Conservation (phyloP, 2,113 vertebrate genomes). For the Empidonax traillii region DNA sequence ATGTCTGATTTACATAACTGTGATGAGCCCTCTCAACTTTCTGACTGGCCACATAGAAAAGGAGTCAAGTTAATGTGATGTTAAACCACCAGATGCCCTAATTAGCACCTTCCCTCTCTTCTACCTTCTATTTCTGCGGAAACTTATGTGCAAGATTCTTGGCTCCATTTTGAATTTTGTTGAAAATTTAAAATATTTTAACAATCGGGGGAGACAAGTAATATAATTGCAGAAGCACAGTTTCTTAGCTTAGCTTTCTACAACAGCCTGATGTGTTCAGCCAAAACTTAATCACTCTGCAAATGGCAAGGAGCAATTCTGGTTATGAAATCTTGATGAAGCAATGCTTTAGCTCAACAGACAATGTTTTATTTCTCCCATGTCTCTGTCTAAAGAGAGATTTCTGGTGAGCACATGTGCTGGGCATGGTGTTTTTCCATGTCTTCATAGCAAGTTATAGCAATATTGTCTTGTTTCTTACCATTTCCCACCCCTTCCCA, state of each 20-base stretch:
- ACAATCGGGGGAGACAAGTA: neutral
- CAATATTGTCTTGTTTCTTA: neutral
- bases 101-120: neutral
- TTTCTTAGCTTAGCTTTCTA: neutral
- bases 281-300: neutral
- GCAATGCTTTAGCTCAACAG: neutral
- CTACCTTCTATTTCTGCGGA: neutral
- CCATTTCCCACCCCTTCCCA: neutral
- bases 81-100: neutral
- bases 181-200: neutral
- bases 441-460: neutral
- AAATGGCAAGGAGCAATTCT: neutral
- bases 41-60: neutral
- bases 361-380: neutral
- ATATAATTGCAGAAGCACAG: neutral
- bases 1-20: neutral
- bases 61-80: neutral
- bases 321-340: constrained; percentile 34
- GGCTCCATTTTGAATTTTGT: neutral
- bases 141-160: neutral
- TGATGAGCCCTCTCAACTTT: neutral
- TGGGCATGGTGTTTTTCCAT: constrained; percentile 4
- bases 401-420: neutral
- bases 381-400: neutral
- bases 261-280: neutral